These are phyloP conservation scores for Basileuterus tristriatus DNA, from an alignment of 2,797 vertebrate species.

Conservation along the genomic window DNA sequence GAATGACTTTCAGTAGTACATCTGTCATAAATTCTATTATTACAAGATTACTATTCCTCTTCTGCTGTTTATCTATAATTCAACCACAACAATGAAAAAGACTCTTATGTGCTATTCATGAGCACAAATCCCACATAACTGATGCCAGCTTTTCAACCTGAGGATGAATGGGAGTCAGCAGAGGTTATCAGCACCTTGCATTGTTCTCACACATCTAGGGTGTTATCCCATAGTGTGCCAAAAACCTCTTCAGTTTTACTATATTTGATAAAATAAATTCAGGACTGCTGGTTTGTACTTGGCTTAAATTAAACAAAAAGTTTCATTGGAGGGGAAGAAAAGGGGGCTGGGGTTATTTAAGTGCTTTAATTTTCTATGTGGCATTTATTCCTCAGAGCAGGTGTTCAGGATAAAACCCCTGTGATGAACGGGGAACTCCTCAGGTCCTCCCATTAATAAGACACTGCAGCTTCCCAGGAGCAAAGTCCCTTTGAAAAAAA, in stretches of 20 bases:
- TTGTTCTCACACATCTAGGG: background rate
- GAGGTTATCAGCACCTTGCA: background rate
- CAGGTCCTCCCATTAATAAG: rapidly evolving
- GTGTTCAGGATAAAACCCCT: background rate
- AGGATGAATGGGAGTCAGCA: background rate
- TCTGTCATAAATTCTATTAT: conserved; percentile 25
- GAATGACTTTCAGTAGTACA: background rate
- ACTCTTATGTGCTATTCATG: background rate
- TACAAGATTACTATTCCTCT: conserved; percentile 4
- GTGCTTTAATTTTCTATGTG: background rate
- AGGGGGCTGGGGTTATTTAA: rapidly evolving
- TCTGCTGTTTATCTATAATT: conserved; percentile 54
- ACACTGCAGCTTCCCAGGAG: background rate
- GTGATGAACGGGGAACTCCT: background rate
- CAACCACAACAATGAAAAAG: conserved; percentile 29
- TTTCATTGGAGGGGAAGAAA: rapidly evolving
- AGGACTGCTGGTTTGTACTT: background rate
- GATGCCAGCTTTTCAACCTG: background rate
- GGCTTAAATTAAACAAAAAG: background rate
- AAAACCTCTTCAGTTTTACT: background rate
- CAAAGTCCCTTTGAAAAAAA: background rate
- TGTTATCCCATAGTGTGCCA: background rate
- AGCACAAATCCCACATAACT: background rate
- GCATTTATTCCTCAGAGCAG: background rate
- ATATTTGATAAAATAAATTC: background rate